A percentile compares a stretch with the other conserved stretches of the same genome.
Evolutionary conservation across 2,888 invertebrate species (phyloP).

Genomic region (Acrobeloides nanus): DNA sequence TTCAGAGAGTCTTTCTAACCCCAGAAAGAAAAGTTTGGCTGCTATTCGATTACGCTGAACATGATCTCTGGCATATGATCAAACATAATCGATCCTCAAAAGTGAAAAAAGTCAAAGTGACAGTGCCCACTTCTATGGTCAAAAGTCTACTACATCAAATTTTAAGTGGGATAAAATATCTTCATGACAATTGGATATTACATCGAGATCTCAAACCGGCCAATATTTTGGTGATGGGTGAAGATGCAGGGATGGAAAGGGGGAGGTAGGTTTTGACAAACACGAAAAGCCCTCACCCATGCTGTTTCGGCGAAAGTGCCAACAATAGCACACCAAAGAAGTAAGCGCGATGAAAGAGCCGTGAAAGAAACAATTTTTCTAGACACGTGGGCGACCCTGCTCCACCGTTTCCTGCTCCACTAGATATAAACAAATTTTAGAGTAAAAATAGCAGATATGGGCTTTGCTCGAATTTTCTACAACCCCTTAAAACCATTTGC

Average conservation of each 20-base stretch:
- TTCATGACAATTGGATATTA: constrained; percentile 97
- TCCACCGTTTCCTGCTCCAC: no score
- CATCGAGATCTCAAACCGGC: constrained; percentile 79
- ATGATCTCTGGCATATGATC: constrained; percentile 98
- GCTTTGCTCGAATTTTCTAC: constrained; percentile 93
- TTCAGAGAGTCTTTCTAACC: constrained; percentile 90
- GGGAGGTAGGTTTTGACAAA: no score
- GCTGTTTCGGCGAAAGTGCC: no score
- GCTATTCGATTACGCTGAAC: constrained; percentile 95
- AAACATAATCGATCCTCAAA: constrained; percentile 89
- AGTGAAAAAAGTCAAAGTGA: constrained; percentile 65
- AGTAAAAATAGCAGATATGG: constrained; percentile 77
- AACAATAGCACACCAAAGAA: no score
- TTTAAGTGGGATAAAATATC: constrained; percentile 93
- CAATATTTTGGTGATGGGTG: constrained; percentile 98
- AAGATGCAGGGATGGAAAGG: constrained; percentile 70
- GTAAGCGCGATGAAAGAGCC: no score
- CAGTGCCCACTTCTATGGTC: constrained; percentile 66
- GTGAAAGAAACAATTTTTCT: no score
- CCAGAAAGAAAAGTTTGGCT: constrained; percentile 70
- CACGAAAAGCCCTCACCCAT: no score
- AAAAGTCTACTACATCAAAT: constrained; percentile 95
- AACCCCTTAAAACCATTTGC: constrained; percentile 88
- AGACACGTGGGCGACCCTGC: no score
- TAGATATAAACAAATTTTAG: no score